Evolutionary conservation across 2,888 invertebrate species (phyloP).

Genomic region (Thereva unica): DNA sequence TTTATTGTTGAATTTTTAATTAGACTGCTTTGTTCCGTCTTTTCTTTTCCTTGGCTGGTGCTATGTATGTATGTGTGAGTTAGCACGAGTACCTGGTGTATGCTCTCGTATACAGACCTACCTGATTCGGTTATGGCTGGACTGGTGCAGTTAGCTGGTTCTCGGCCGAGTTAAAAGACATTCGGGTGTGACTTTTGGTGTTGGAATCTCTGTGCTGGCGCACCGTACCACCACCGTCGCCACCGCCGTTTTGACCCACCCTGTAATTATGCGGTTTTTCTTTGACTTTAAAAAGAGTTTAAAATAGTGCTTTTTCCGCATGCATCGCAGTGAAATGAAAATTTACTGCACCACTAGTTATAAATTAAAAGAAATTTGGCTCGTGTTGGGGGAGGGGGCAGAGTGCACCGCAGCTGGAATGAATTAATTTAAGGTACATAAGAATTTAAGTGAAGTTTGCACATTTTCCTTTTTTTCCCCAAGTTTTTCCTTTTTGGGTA

Average conservation of each 20-base stretch:
- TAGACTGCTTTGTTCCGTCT: conserved; percentile 31
- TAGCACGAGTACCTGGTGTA: too few relatives aligned
- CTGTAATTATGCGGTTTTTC: conserved; percentile 33
- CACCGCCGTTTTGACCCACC: too few relatives aligned
- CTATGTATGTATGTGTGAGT: too few relatives aligned
- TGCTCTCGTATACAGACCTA: too few relatives aligned
- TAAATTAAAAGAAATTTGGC: conserved; percentile 26
- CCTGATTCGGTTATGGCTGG: too few relatives aligned
- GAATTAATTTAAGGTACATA: too few relatives aligned
- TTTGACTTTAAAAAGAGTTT: conserved; percentile 31
- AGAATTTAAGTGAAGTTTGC: too few relatives aligned
- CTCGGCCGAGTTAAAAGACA: conserved; percentile 6
- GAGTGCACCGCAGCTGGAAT: too few relatives aligned
- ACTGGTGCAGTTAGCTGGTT: conserved; percentile 9
- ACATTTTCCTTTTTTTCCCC: too few relatives aligned
- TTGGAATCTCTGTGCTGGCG: conserved; percentile 18
- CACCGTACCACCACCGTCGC: conserved; percentile 3
- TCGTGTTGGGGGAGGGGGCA: too few relatives aligned
- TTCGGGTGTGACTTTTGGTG: conserved; percentile 29
- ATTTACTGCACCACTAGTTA: conserved; percentile 16
- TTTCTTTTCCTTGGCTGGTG: neutral
- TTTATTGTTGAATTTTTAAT: conserved; percentile 29
- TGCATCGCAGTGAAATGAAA: conserved; percentile 26
- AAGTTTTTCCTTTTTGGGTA: too few relatives aligned
- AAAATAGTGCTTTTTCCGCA: conserved; percentile 27